Evolutionary conservation across 1,140 invertebrate species (phyloP).

Genomic region (Danaus melanippus): DNA sequence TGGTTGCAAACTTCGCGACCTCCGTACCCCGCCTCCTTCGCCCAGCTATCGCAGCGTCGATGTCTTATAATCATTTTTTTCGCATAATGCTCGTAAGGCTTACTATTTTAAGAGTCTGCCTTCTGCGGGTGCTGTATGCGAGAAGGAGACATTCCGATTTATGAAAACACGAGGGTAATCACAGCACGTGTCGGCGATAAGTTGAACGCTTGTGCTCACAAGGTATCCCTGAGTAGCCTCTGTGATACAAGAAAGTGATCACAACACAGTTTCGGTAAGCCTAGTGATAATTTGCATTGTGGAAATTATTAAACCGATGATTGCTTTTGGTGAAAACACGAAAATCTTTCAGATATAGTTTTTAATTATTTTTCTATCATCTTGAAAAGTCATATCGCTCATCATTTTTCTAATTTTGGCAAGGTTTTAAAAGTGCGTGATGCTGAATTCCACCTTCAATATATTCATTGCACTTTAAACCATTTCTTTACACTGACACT

Average conservation of each 20-base stretch:
- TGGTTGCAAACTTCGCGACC: slow-evolving; percentile 72
- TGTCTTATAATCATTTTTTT: slow-evolving; percentile 67
- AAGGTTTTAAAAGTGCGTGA: slow-evolving; percentile 8
- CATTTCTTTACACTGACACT: slow-evolving; percentile 14
- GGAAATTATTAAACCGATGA: slow-evolving; percentile 58
- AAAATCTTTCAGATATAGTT: slow-evolving; percentile 35
- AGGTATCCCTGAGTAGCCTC: slow-evolving; percentile 66
- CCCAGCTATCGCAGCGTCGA: slow-evolving; percentile 75
- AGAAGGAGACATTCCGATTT: slow-evolving; percentile 83
- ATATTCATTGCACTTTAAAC: slow-evolving; percentile 8
- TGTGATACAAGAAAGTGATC: slow-evolving; percentile 68
- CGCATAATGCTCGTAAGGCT: slow-evolving; percentile 64
- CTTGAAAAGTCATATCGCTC: slow-evolving; percentile 23
- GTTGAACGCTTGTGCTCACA: slow-evolving; percentile 66
- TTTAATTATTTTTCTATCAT: slow-evolving; percentile 63
- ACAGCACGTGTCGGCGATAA: slow-evolving; percentile 64
- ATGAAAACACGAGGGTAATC: slow-evolving; percentile 69
- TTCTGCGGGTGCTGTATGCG: slow-evolving; percentile 84
- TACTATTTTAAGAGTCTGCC: slow-evolving; percentile 73
- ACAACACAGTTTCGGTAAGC: slow-evolving; percentile 67
- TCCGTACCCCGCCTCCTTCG: slow-evolving; percentile 71
- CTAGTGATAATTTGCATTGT: slow-evolving; percentile 65
- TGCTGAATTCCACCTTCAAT: slow-evolving; percentile 7
- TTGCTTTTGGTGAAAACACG: slow-evolving; percentile 58
- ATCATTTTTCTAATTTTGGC: slow-evolving; percentile 12